Conservation (phyloP, 2,797 vertebrate species). For the Vireo griseus region DNA sequence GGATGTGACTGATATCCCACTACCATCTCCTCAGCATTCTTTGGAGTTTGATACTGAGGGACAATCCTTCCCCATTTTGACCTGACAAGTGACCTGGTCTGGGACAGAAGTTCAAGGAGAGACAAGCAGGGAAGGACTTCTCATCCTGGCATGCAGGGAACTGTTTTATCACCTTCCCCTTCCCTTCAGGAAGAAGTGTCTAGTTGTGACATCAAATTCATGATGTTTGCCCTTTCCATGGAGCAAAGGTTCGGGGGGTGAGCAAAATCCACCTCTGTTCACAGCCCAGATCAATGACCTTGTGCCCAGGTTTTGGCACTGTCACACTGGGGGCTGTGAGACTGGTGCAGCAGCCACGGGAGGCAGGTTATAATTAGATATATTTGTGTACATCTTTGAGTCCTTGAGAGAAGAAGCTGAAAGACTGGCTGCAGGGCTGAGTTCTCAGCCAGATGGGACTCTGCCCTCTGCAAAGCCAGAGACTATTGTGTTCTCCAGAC, state of each 20-base stretch:
- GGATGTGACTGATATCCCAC: background rate
- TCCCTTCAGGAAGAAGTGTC: background rate
- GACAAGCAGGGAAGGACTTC: background rate
- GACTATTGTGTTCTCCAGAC: background rate
- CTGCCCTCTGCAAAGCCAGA: background rate
- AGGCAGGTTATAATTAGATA: constrained; percentile 61
- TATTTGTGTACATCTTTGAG: constrained; percentile 46
- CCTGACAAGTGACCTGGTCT: background rate
- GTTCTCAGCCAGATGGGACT: background rate
- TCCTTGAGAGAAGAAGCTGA: constrained; percentile 46
- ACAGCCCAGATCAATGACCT: background rate
- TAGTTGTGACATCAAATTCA: background rate
- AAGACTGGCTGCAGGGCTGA: constrained; percentile 42
- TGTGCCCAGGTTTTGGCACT: background rate
- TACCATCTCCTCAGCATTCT: background rate
- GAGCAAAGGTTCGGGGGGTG: background rate
- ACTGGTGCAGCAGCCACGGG: background rate
- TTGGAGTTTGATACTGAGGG: background rate
- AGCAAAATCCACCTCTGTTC: background rate
- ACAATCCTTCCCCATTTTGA: background rate
- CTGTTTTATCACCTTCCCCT: background rate
- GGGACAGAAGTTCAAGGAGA: background rate
- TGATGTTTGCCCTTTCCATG: background rate
- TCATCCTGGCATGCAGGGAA: background rate
- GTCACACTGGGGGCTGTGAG: background rate